Evolutionary conservation across 2,888 invertebrate genomes (phyloP), one percentile per base, ranked within the genome.

Genomic region (Caenorhabditis sulstoni): DNA sequence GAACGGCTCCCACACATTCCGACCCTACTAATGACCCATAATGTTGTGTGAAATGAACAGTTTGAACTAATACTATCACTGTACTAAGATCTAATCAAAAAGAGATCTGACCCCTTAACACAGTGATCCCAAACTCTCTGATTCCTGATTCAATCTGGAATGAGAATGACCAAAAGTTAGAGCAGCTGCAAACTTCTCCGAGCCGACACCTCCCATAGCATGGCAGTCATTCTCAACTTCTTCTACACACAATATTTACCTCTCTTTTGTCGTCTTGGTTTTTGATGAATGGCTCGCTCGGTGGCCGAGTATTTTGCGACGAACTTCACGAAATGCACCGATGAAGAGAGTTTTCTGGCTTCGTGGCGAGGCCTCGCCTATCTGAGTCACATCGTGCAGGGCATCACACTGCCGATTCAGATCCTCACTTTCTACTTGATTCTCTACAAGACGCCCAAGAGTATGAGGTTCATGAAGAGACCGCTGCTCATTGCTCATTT

Each of bases 351-450:
- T 37, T 68, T 68, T 8, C 53, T 68, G 3, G 23, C 68, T n/a
- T 61, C 68, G 0, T 68, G 68, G 68, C 59, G 59, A 29, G 68
- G 68, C 12, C 18, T 68, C 3, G 68, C 68, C 12, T 61, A 52
- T 35, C 35, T 35, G 0, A 45, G 59, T 22, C 68, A 68, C 53
- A n/a, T 50, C 1, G 53, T 68, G 14, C 59, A 53, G n/a, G 44
- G 22, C 0, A 29, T 68, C 14, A 29, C 41, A 12, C 47, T 68
- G 14, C 68, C 68, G 52, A 35, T 59, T 35, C 52, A 59, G 45
- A 1, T 53, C 7, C 20, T 68, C 14, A 61, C 59, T 5, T 52
- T 44, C n/a, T 68, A 35, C 14, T 20, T 59, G 12, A 68, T 68
- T 9, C 14, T 61, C 2, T 52, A 52, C 18, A 68, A 59, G 35